Conservation (phyloP, 1,140 invertebrate species). For the Caenorhabditis briggsae region DNA sequence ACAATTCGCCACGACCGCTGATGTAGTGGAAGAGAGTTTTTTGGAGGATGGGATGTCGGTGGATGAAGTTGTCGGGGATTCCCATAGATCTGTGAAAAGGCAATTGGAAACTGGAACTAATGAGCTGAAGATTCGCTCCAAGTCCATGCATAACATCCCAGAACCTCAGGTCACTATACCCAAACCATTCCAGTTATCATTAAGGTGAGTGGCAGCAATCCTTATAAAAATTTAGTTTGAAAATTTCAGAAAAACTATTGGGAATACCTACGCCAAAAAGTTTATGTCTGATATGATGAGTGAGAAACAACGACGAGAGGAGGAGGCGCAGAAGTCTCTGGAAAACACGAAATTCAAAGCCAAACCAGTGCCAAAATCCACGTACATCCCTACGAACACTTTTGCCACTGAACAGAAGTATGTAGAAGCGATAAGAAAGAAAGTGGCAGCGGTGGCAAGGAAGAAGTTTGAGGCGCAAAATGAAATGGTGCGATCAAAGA, state of each 20-base stretch:
- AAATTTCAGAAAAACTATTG: conserved; percentile 8
- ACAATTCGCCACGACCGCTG: background rate
- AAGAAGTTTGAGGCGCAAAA: conserved; percentile 37
- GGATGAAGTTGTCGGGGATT: background rate
- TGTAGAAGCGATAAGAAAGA: conserved; percentile 14
- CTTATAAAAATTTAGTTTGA: background rate
- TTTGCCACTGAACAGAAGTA: conserved; percentile 33
- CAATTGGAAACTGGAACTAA: background rate
- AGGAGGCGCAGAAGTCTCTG: background rate
- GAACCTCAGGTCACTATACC: conserved; percentile 18
- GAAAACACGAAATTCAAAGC: conserved; percentile 12
- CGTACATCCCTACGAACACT: conserved; percentile 10
- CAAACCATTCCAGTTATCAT: conserved; percentile 4
- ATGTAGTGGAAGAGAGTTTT: conserved; percentile 43
- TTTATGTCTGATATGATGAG: conserved; percentile 3
- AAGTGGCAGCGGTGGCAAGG: conserved; percentile 13
- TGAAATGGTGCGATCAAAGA: conserved; percentile 33
- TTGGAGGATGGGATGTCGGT: conserved; percentile 5
- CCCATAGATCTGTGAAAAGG: background rate
- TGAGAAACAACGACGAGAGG: conserved; percentile 2
- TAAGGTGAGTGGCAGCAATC: background rate
- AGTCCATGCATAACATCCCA: conserved; percentile 9
- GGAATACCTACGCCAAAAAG: conserved; percentile 37
- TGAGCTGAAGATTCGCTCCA: background rate
- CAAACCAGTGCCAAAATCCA: conserved; percentile 19